Conservation (phyloP, 2,113 vertebrate genomes). For the Patagioenas fasciata region DNA sequence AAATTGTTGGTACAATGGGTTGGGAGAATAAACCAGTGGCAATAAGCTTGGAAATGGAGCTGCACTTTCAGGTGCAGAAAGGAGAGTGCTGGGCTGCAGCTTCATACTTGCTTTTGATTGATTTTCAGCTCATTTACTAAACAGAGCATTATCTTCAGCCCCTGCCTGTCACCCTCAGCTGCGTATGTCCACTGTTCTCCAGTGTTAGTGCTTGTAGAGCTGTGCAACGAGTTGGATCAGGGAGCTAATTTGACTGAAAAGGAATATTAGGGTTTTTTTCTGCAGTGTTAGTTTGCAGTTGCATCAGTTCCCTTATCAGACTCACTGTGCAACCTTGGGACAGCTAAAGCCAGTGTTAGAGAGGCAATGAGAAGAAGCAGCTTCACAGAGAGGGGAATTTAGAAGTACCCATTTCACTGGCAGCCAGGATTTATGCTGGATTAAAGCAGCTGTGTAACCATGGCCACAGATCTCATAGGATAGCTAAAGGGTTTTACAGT, state of each 20-base stretch:
- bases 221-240: background rate
- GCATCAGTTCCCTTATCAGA: background rate
- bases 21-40: background rate
- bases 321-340: background rate
- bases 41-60: background rate
- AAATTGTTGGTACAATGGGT: background rate
- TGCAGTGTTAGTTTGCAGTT: background rate
- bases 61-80: background rate
- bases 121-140: background rate
- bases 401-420: background rate
- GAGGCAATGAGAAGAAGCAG: background rate
- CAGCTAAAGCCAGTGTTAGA: background rate
- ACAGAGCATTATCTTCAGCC: background rate
- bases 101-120: background rate
- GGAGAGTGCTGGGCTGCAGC: background rate
- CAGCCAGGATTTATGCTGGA: slow-evolving; percentile 42
- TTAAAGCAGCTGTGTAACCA: slow-evolving; percentile 64
- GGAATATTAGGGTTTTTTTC: background rate
- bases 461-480: slow-evolving; percentile 53
- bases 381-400: slow-evolving; percentile 20
- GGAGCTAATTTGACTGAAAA: background rate
- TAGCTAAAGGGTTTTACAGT: slow-evolving; percentile 38
- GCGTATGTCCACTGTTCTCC: background rate
- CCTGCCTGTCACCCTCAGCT: background rate
- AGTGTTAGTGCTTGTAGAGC: background rate